Conservation (phyloP, 2,888 invertebrate genomes). For the Eurois occulta region DNA sequence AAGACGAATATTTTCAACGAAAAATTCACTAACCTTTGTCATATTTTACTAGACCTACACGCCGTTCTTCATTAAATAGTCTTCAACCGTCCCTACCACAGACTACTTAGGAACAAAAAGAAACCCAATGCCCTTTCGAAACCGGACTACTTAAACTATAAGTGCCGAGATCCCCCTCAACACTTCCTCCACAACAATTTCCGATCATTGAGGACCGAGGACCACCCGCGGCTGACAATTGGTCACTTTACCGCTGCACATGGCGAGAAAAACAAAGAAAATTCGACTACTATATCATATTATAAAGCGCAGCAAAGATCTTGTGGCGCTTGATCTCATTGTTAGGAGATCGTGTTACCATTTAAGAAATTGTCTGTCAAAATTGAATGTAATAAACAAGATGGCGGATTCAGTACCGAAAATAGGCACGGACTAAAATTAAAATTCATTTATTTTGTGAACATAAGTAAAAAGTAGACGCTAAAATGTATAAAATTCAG, state of each 20-base stretch:
- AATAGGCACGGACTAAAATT: no score
- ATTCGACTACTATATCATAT: no score
- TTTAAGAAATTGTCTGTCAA: no score
- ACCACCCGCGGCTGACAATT: constrained; percentile 86
- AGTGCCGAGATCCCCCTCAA: constrained; percentile 41
- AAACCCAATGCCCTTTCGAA: constrained; percentile 6
- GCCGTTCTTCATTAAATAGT: not conserved
- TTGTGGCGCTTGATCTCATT: no score
- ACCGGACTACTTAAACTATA: constrained; percentile 18
- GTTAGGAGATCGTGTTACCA: no score
- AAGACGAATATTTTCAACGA: not conserved
- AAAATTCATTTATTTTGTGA: no score
- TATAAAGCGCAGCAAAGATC: no score
- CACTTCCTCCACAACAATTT: constrained; percentile 67
- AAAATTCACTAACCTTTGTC: not conserved
- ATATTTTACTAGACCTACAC: not conserved
- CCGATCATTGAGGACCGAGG: constrained; percentile 76
- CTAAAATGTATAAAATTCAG: no score
- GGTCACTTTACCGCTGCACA: constrained; percentile 82
- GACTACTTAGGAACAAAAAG: constrained; percentile 8
- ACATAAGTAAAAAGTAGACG: no score
- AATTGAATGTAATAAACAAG: no score
- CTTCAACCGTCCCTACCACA: not conserved
- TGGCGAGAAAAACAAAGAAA: constrained; percentile 25
- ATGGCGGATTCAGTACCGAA: no score